These are phyloP conservation scores for Glossophaga mutica DNA, from an alignment of 2,797 vertebrate species.

Conservation along the genomic window DNA sequence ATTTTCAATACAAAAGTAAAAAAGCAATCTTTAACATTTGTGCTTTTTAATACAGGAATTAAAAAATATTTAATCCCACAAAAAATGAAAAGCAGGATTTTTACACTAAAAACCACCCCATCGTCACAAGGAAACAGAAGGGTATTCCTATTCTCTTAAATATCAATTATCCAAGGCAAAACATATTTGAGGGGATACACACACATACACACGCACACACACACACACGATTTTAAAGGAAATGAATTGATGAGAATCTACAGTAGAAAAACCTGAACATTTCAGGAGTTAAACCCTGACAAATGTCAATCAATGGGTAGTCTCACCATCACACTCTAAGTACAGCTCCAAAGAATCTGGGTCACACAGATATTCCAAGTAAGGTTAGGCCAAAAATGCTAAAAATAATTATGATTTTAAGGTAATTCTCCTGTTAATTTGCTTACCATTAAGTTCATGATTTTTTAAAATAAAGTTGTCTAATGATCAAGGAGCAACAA, in stretches of 20 bases:
- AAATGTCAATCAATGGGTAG: background rate
- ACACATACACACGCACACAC: background rate
- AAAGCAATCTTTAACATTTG: slow-evolving; percentile 13
- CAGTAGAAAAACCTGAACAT: slow-evolving; percentile 3
- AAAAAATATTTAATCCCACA: background rate
- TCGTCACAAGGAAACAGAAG: background rate
- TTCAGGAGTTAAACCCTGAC: background rate
- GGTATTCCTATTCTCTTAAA: background rate
- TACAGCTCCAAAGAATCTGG: background rate
- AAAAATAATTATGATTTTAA: slow-evolving; percentile 31
- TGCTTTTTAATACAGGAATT: slow-evolving; percentile 30
- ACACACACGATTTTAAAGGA: background rate
- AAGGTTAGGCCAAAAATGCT: background rate
- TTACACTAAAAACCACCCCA: background rate
- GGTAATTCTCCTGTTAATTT: background rate
- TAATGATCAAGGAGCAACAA: background rate
- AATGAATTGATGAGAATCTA: background rate
- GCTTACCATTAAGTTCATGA: background rate
- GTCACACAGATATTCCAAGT: background rate
- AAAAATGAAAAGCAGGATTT: slow-evolving; percentile 29
- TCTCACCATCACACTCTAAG: background rate
- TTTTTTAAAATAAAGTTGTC: slow-evolving; percentile 30
- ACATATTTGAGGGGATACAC: background rate
- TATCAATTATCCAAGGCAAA: slow-evolving; percentile 22
- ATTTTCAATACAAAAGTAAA: slow-evolving; percentile 40